These are phyloP conservation scores for Colaptes auratus DNA, from an alignment of 2,113 vertebrate genomes.

Conservation along the genomic window DNA sequence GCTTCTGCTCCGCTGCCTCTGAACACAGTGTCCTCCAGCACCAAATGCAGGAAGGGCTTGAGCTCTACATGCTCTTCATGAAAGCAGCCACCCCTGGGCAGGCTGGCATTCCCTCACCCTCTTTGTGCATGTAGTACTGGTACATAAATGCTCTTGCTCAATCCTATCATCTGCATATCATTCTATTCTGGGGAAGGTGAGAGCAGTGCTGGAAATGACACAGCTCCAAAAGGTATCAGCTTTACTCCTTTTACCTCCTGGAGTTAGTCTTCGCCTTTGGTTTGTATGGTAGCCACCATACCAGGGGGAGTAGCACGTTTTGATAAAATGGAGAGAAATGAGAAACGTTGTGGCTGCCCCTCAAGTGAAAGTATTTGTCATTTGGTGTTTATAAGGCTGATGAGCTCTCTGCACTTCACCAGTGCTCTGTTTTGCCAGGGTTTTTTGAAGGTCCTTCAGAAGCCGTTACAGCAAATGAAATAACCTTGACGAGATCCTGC, in stretches of 20 bases:
- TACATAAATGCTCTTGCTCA: not conserved
- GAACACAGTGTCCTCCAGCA: not conserved
- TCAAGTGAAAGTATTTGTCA: not conserved
- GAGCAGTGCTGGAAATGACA: not conserved
- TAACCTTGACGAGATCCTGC: not conserved
- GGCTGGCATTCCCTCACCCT: not conserved
- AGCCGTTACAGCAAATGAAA: not conserved
- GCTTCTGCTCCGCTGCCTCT: not conserved
- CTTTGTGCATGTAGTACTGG: not conserved
- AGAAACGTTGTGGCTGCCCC: not conserved
- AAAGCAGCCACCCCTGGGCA: not conserved
- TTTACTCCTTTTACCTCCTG: not conserved
- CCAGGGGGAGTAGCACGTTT: not conserved
- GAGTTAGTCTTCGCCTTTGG: not conserved
- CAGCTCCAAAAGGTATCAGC: not conserved
- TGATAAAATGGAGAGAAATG: accelerated
- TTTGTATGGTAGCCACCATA: accelerated
- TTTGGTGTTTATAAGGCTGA: not conserved
- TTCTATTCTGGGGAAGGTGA: constrained; percentile 45
- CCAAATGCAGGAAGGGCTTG: not conserved
- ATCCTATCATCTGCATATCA: not conserved
- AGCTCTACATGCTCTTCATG: not conserved
- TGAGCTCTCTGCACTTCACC: not conserved
- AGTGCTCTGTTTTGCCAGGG: not conserved
- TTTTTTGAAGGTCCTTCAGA: constrained; percentile 25